These are phyloP conservation scores for Gisinianus flammeolus DNA, from an alignment of 2,888 invertebrate species.

Conservation along the genomic window DNA sequence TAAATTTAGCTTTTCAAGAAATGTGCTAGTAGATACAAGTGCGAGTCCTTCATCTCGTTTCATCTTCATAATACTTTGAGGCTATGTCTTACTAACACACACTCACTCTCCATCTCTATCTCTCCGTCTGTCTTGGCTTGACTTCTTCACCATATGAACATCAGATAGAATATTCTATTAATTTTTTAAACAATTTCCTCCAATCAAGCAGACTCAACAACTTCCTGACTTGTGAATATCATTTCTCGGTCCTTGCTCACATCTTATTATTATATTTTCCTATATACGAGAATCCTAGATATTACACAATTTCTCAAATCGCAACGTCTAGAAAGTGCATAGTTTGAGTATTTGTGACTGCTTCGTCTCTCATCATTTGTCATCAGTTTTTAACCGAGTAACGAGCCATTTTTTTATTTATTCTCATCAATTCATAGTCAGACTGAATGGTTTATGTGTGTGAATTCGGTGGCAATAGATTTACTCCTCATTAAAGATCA, in stretches of 20 bases:
- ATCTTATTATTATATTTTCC: not conserved
- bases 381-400: not conserved
- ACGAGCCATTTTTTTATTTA: not conserved
- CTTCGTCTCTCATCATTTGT: no score
- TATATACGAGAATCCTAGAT: not conserved
- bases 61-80: not conserved
- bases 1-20: slow-evolving; percentile 35
- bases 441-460: no score
- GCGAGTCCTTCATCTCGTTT: slow-evolving; percentile 20
- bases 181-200: not conserved
- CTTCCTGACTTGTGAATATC: not conserved
- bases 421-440: not conserved
- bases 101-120: not conserved
- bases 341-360: no score
- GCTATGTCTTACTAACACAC: not conserved
- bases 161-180: not conserved
- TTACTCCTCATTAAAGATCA: no score
- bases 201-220: not conserved
- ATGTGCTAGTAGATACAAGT: slow-evolving; percentile 18
- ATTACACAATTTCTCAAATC: not conserved
- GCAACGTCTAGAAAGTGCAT: no score
- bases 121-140: not conserved
- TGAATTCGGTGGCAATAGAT: no score
- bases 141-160: not conserved
- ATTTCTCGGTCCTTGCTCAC: not conserved